A percentile compares a stretch with the other conserved stretches of the same genome.
phyloP scores from a whole-genome alignment of 2,113 vertebrate genomes.

The Hystrix cristata region DNA sequence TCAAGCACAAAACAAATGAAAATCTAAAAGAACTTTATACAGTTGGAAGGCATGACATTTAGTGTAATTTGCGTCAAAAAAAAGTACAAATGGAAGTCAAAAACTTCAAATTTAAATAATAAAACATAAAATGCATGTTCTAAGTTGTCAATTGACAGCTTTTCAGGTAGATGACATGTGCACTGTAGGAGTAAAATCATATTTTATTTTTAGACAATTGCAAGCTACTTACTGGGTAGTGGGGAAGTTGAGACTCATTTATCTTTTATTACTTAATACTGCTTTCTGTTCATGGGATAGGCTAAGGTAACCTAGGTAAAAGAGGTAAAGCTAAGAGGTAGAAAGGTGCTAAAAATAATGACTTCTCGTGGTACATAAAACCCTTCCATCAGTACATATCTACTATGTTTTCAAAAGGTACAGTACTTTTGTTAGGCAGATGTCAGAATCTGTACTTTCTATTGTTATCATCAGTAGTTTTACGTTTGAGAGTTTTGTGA shows the following conservation, averaged over 20 bases:
- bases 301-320: conserved; percentile 17
- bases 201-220: conserved; percentile 76
- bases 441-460: not conserved
- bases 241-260: conserved; percentile 66
- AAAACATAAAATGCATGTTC: conserved; percentile 63
- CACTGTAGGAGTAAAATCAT: conserved; percentile 24
- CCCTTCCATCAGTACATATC: not conserved
- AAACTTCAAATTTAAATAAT: conserved; percentile 72
- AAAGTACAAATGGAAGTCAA: conserved; percentile 61
- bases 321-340: not conserved
- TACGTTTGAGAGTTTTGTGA: not conserved
- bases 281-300: conserved; percentile 16
- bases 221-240: conserved; percentile 51
- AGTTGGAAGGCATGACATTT: conserved; percentile 31
- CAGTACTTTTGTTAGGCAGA: not conserved
- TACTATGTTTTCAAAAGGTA: not conserved
- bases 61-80: conserved; percentile 70
- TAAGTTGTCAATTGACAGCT: conserved; percentile 58
- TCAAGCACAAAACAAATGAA: not conserved
- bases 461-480: not conserved
- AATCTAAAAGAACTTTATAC: conserved; percentile 20
- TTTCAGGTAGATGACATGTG: conserved; percentile 56
- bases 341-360: not conserved
- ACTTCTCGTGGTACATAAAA: not conserved
- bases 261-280: conserved; percentile 63